Evolutionary conservation across 1,140 invertebrate species (phyloP), one percentile per base, ranked within the genome.

Genomic region (Lucilia cuprina): DNA sequence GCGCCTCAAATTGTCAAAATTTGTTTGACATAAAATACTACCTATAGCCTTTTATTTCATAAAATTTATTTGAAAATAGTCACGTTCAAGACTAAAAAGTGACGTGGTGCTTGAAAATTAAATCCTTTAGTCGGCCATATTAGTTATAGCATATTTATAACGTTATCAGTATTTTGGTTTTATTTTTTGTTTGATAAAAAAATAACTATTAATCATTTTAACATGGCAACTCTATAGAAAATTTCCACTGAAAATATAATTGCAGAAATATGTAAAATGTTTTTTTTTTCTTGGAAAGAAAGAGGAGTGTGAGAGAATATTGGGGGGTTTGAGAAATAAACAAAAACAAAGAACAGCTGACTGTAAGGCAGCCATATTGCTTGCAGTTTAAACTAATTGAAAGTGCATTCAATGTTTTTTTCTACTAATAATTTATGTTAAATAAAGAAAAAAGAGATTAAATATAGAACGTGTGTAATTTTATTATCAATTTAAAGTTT

Each of bases 311-410:
- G 41, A 41, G 25, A 30, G 25, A 30, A 30, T 2, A 3, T 30
- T 5, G 41, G 5, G 41, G 41, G 41, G 41, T 41, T 10, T 8
- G 41, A 41, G 41, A 41, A 70, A 10, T 55, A 83, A 83, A 77
- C 74, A 78, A 86, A 87, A 89, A 88, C 88, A 89, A 89, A 87
- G 85, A 89, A 89, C 89, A 90, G 89, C 89, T 90, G 89, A 89
- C 86, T 86, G 70, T 17, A 82, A 78, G 85, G 9, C 82, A 70
- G 87, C 87, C 88, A 89, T 89, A 84, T 89, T 89, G 85, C 75
- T 89, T 89, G 85, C 75, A 82, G 60, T 82, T 82, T 74, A 35
- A 84, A 74, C 34, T 78, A 50, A 80, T 49, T 19, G 19, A 80
- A n/a, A 80, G 41, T 80, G 77, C 35, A 50, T 49, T n/a, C 7